Conservation (phyloP, 1,140 invertebrate species). For the Ooceraea biroi region DNA sequence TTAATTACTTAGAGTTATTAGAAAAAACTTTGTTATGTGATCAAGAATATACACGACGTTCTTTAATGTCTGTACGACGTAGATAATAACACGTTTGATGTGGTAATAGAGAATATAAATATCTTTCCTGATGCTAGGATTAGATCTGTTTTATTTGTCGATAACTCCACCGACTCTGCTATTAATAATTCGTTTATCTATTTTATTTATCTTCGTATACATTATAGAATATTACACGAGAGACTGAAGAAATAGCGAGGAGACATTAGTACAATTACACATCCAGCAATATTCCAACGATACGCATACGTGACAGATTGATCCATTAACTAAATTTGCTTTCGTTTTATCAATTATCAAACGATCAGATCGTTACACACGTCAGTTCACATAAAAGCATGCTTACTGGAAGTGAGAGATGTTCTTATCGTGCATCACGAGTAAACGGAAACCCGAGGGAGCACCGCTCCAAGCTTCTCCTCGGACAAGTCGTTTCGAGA, state of each 20-base stretch:
- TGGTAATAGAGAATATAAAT: neutral
- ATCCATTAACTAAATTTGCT: neutral
- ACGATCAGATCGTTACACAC: neutral
- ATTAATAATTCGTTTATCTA: neutral
- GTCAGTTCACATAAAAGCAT: conserved; percentile 17
- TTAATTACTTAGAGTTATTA: neutral
- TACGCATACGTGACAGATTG: no score
- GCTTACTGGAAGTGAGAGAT: neutral
- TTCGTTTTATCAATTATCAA: neutral
- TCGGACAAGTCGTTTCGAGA: neutral
- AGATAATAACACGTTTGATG: neutral
- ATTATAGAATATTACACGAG: neutral
- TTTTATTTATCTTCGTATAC: neutral
- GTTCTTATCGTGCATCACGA: neutral
- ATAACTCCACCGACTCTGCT: neutral
- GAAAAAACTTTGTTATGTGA: neutral
- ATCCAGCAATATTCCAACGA: neutral
- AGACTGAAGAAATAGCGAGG: conserved; percentile 37
- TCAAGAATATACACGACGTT: neutral
- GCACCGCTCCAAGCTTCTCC: neutral
- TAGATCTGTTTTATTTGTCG: conserved; percentile 16
- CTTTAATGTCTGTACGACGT: neutral
- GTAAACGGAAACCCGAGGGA: neutral
- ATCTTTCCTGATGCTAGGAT: conserved; percentile 8
- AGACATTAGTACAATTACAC: conserved; percentile 15